Evolutionary conservation across 2,888 invertebrate species (phyloP), one percentile per base, ranked within the genome.

Genomic region (Acanthococcus lagerstroemiae): DNA sequence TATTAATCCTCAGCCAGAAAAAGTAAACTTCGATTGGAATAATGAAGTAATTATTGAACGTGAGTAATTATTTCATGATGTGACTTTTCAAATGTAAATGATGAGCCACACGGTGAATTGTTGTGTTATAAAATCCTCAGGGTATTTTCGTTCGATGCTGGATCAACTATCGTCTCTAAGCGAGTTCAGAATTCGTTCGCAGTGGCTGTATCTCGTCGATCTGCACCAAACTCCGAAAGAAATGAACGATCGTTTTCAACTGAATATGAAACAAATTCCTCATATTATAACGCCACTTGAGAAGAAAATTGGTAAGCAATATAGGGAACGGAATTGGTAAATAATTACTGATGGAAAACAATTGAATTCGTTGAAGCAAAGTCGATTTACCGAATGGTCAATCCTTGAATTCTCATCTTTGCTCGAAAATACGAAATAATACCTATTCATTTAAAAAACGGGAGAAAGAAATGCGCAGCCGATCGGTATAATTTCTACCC

Each of bases 261-360:
- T 91, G 25, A 78, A 82, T 4, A 83, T 85, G 71, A 84, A 85
- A 21, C 81, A 87, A 22, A 78, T 95, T 67, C 90, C 90, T 0
- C 84, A 87, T 68, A 81, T 93, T 50, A 87, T 95, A 58, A 93
- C 93, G 0, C 85, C 88, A 0, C 79, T 95, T 68, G 95, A 95
- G 73, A 88, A 87, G 71, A 89, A 91, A 76, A 80, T 93, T 37
- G 79, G 81, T 78, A n/a, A n/a, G n/a, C n/a, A n/a, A n/a, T n/a
- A n/a, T n/a, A n/a, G n/a, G n/a, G n/a, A n/a, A n/a, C n/a, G n/a
- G n/a, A n/a, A n/a, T n/a, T n/a, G n/a, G n/a, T n/a, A n/a, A n/a
- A n/a, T n/a, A n/a, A n/a, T n/a, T n/a, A n/a, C n/a, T n/a, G n/a
- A n/a, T n/a, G n/a, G n/a, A n/a, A n/a, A n/a, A n/a, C n/a, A n/a